These are phyloP conservation scores for Tragelaphus scriptus DNA, from an alignment of 2,113 vertebrate genomes.

Conservation along the genomic window DNA sequence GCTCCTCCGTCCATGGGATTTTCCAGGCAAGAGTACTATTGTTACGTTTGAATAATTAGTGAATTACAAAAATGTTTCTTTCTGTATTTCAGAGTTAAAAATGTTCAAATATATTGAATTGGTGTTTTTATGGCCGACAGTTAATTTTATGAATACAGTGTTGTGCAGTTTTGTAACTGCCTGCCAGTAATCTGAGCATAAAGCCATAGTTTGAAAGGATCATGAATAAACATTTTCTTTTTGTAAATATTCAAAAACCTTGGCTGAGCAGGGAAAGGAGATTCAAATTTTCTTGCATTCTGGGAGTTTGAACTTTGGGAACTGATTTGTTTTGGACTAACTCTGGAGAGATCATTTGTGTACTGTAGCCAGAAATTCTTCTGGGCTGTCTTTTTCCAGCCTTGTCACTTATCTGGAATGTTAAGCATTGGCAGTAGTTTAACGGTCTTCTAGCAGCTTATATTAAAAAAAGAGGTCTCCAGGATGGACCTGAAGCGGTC, in stretches of 20 bases:
- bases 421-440: conserved; percentile 33
- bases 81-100: conserved; percentile 19
- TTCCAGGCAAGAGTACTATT: neutral
- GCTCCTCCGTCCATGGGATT: no score
- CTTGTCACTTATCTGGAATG: conserved; percentile 62
- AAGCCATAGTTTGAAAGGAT: neutral
- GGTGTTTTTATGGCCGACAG: neutral
- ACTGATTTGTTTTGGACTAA: conserved; percentile 38
- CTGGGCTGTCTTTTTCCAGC: conserved; percentile 20
- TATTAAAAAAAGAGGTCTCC: neutral
- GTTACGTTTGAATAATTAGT: neutral
- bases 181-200: neutral
- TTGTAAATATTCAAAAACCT: conserved; percentile 29
- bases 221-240: conserved; percentile 14
- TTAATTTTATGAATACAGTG: conserved; percentile 1
- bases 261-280: neutral
- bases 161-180: neutral
- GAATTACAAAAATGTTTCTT: neutral
- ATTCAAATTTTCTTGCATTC: conserved; percentile 7
- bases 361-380: conserved; percentile 47
- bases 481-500: neutral
- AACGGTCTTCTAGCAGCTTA: neutral
- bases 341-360: conserved; percentile 57
- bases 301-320: conserved; percentile 36
- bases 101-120: neutral